These are phyloP conservation scores for Kobus ellipsiprymnus DNA, from an alignment of 2,113 vertebrate genomes.

Conservation along the genomic window DNA sequence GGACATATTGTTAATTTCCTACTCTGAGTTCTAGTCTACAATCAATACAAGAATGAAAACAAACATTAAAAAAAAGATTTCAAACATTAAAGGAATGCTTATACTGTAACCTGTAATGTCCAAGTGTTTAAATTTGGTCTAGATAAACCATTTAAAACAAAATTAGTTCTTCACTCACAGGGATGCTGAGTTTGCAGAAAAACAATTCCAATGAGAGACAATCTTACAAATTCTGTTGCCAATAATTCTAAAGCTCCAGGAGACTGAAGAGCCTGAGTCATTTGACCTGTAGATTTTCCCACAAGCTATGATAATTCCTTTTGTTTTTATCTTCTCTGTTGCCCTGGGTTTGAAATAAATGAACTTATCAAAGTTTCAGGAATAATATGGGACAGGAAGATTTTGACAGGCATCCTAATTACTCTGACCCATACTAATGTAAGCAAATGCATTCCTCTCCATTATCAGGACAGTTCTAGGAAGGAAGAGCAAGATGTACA, in stretches of 20 bases:
- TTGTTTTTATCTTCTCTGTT: conserved; percentile 28
- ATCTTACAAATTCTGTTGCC: neutral
- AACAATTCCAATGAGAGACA: conserved; percentile 1
- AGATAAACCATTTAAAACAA: conserved; percentile 13
- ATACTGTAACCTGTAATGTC: neutral
- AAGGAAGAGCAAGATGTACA: neutral
- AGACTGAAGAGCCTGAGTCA: neutral
- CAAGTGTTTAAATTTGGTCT: conserved; percentile 7
- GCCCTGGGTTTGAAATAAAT: conserved; percentile 35
- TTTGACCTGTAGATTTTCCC: neutral
- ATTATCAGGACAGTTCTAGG: neutral
- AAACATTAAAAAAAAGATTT: neutral
- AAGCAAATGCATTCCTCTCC: conserved; percentile 1
- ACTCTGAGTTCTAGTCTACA: neutral
- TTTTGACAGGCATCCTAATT: conserved; percentile 46
- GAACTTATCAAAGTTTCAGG: conserved; percentile 14
- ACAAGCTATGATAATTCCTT: neutral
- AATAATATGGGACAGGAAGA: conserved; percentile 33
- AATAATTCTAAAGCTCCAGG: neutral
- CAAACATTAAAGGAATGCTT: neutral
- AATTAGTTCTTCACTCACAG: neutral
- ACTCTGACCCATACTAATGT: conserved; percentile 8
- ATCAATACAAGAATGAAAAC: neutral
- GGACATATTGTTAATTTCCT: neutral
- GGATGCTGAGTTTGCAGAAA: neutral